phyloP scores from a whole-genome alignment of 2,113 vertebrate genomes.

The Stegastes partitus region DNA sequence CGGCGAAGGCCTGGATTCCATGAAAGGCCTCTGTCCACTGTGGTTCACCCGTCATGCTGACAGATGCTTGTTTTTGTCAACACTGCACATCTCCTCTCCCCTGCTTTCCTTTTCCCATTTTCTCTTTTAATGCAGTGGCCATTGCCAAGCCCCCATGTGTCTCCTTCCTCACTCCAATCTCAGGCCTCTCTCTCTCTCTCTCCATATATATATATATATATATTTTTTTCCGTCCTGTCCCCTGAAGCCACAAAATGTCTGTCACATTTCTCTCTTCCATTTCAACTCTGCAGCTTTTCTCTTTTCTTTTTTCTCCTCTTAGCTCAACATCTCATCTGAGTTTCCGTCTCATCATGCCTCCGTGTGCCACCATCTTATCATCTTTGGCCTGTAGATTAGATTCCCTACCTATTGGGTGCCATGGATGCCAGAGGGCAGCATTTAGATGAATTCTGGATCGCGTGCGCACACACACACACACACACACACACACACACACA shows the following conservation, averaged over 20 bases:
- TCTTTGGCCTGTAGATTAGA: conserved; percentile 70
- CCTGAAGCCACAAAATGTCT: conserved; percentile 54
- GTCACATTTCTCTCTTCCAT: conserved; percentile 45
- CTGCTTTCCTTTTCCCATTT: conserved; percentile 27
- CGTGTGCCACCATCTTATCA: conserved; percentile 65
- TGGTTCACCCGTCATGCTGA: conserved; percentile 15
- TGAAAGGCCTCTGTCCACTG: conserved; percentile 6
- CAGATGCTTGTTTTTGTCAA: conserved; percentile 45
- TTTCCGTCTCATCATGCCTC: conserved; percentile 50
- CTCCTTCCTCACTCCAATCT: conserved; percentile 51
- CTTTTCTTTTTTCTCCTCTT: conserved; percentile 11
- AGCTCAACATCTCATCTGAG: conserved; percentile 45
- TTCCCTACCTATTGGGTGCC: conserved; percentile 56
- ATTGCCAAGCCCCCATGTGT: conserved; percentile 35
- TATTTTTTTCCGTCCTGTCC: conserved; percentile 37
- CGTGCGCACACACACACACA: neutral
- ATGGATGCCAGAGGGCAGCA: conserved; percentile 63
- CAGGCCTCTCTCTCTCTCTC: no score
- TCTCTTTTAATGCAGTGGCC: conserved; percentile 27
- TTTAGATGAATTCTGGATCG: conserved; percentile 58
- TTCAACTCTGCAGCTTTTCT: neutral
- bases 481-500: neutral
- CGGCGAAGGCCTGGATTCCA: conserved; percentile 7
- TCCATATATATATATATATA: no score
- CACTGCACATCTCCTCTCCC: conserved; percentile 10